Percentiles rank a stretch among this genome's conserved stretches.
phyloP scores from a whole-genome alignment of 2,888 invertebrate genomes.

The Polydrusus cervinus region DNA sequence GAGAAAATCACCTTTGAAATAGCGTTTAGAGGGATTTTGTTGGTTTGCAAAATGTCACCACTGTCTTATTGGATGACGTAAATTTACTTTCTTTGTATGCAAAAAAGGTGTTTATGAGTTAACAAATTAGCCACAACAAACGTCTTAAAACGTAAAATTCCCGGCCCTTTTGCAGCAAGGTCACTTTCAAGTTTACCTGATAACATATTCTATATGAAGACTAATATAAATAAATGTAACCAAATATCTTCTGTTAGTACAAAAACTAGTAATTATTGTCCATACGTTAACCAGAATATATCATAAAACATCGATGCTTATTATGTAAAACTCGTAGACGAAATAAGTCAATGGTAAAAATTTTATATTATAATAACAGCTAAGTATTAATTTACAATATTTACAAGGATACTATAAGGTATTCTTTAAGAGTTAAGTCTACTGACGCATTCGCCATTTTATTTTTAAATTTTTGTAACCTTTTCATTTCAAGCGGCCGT shows the following conservation, averaged over 20 bases:
- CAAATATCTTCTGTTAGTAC: conserved; percentile 32
- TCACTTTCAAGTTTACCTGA: conserved; percentile 31
- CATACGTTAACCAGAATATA: conserved; percentile 49
- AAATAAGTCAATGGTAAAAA: conserved; percentile 32
- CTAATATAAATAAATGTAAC: neutral
- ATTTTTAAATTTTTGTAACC: too few relatives aligned
- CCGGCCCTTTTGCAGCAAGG: conserved; percentile 30
- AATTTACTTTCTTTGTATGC: too few relatives aligned
- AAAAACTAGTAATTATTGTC: conserved; percentile 52
- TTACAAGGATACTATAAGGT: conserved; percentile 29
- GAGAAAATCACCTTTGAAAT: too few relatives aligned
- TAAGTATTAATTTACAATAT: conserved; percentile 35
- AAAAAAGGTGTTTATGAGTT: too few relatives aligned
- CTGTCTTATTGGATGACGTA: too few relatives aligned
- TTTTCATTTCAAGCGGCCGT: too few relatives aligned
- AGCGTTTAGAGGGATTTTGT: too few relatives aligned
- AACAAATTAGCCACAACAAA: too few relatives aligned
- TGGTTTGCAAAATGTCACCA: too few relatives aligned
- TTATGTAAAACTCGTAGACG: conserved; percentile 26
- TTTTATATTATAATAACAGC: conserved; percentile 4
- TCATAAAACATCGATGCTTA: conserved; percentile 42
- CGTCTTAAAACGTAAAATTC: neutral
- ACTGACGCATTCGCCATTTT: too few relatives aligned
- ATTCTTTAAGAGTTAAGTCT: neutral
- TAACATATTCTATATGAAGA: conserved; percentile 12